Evolutionary conservation across 2,797 vertebrate genomes (phyloP).

Genomic region (Okamejei kenojei): DNA sequence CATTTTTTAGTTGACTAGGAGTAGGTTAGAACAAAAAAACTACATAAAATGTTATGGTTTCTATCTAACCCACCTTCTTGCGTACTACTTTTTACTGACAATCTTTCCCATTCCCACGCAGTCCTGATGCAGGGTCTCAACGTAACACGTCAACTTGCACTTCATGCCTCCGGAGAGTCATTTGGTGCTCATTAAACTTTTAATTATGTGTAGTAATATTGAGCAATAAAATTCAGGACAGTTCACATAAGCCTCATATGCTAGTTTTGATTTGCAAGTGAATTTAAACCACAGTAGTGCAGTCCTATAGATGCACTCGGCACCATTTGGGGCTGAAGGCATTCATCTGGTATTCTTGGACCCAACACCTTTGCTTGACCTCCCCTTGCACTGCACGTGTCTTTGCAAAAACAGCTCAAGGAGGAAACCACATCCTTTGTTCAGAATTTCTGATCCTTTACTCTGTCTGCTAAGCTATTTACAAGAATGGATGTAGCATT

Average conservation of each 20-base stretch:
- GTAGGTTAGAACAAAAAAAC: neutral
- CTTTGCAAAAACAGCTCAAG: slow-evolving; percentile 54
- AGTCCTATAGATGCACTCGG: neutral
- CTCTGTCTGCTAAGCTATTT: neutral
- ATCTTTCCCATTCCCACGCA: too few species aligned
- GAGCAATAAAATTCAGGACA: neutral
- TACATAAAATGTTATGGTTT: neutral
- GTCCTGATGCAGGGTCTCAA: too few species aligned
- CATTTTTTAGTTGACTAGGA: neutral
- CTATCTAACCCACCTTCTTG: neutral
- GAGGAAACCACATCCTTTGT: slow-evolving; percentile 64
- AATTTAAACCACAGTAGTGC: neutral
- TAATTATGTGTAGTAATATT: neutral
- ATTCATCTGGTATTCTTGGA: neutral
- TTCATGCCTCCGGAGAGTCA: too few species aligned
- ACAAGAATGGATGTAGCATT: neutral
- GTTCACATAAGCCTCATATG: neutral
- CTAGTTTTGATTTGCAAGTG: neutral
- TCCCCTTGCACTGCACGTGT: slow-evolving; percentile 55
- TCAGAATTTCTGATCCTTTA: slow-evolving; percentile 10
- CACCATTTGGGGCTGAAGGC: neutral
- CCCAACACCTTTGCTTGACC: slow-evolving; percentile 42
- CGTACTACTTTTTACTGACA: too few species aligned
- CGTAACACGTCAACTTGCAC: too few species aligned
- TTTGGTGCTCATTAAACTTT: neutral